These are phyloP conservation scores for Protonibea diacanthus DNA, from an alignment of 2,797 vertebrate genomes.

Conservation along the genomic window DNA sequence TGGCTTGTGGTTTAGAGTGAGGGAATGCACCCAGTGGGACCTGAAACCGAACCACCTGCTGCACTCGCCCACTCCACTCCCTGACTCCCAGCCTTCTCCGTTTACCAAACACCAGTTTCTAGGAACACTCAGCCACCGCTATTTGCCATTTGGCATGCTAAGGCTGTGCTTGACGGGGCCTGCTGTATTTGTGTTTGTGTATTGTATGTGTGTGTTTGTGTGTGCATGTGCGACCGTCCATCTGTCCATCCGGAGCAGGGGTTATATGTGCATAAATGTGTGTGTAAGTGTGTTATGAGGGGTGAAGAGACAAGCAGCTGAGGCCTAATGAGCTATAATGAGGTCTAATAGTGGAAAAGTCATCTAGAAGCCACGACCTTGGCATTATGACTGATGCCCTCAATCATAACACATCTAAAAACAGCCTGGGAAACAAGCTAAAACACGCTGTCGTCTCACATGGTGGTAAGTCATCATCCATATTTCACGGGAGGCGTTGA, in stretches of 20 bases:
- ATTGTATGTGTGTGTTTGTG: conserved; percentile 50
- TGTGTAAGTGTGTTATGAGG: conserved; percentile 71
- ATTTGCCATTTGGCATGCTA: conserved; percentile 79
- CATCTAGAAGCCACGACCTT: conserved; percentile 84
- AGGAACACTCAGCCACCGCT: conserved; percentile 78
- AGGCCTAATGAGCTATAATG: conserved; percentile 88
- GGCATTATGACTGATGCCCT: conserved; percentile 82
- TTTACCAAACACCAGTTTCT: conserved; percentile 86
- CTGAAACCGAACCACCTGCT: conserved; percentile 81
- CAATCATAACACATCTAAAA: conserved; percentile 84
- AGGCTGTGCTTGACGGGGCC: conserved; percentile 43
- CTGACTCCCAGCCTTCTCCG: conserved; percentile 82
- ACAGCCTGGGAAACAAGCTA: conserved; percentile 82
- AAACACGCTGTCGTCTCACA: conserved; percentile 63
- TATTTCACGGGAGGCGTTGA: conserved; percentile 66
- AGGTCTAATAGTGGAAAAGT: conserved; percentile 87
- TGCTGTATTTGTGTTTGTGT: conserved; percentile 68
- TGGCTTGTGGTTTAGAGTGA: conserved; percentile 63
- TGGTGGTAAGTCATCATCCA: conserved; percentile 63
- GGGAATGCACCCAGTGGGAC: conserved; percentile 80
- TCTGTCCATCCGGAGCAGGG: conserved; percentile 64
- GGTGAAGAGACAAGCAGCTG: conserved; percentile 85
- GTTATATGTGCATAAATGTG: conserved; percentile 59
- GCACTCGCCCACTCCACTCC: conserved; percentile 67
- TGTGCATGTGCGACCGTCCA: conserved; percentile 59